A percentile compares a stretch with the other conserved stretches of the same genome.
These are phyloP conservation scores for Acleris emargana DNA, from an alignment of 2,888 invertebrate genomes.

Conservation along the genomic window DNA sequence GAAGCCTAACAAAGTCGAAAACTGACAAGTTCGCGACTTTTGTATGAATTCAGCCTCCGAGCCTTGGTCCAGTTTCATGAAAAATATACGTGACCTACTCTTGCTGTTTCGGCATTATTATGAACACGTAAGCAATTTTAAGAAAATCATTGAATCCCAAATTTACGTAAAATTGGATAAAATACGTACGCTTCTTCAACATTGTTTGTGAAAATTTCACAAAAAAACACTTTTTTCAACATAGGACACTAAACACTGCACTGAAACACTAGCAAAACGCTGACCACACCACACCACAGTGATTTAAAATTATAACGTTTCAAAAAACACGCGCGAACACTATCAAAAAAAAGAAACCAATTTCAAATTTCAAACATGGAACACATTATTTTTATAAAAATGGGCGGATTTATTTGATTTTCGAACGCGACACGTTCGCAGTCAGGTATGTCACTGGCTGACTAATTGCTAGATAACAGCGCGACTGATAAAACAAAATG, in stretches of 20 bases:
- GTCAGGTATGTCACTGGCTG: conserved; percentile 56
- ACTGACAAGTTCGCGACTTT: conserved; percentile 24
- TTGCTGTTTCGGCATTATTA: neutral
- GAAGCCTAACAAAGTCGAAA: conserved; percentile 50
- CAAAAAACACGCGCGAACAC: neutral
- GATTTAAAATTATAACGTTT: neutral
- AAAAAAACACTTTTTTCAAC: conserved; percentile 61
- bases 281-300: conserved; percentile 19
- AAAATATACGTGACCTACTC: neutral
- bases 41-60: conserved; percentile 21
- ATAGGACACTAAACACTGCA: conserved; percentile 40
- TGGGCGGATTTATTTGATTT: conserved; percentile 35
- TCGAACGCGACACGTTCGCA: conserved; percentile 46
- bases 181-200: conserved; percentile 50
- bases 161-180: neutral
- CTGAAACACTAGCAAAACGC: conserved; percentile 13
- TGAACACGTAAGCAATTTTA: neutral
- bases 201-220: conserved; percentile 53
- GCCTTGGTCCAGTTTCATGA: neutral
- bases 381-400: conserved; percentile 16
- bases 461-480: conserved; percentile 71
- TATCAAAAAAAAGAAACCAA: neutral
- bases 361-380: conserved; percentile 13
- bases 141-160: neutral
- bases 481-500: conserved; percentile 60